Evolutionary conservation across 2,113 vertebrate genomes (phyloP).

Genomic region (Sinocyclocheilus rhinocerous): DNA sequence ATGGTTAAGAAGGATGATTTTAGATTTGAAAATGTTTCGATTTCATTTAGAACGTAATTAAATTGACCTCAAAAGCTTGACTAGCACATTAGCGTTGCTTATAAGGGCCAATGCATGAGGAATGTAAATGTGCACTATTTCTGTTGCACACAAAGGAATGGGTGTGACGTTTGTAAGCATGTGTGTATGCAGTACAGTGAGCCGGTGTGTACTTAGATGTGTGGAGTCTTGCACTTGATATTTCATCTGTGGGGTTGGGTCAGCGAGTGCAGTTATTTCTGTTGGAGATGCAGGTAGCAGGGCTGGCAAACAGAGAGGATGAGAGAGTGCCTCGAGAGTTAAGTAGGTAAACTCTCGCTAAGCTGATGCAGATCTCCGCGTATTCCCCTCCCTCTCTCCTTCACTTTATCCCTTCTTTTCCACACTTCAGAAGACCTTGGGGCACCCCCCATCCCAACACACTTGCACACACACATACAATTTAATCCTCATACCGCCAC

Average conservation of each 20-base stretch:
- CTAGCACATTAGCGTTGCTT: constrained; percentile 1
- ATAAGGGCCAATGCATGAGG: neutral
- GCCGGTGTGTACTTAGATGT: constrained; percentile 23
- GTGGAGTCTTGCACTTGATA: constrained; percentile 39
- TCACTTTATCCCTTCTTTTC: constrained; percentile 45
- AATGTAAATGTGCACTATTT: constrained; percentile 7
- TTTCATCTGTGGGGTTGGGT: constrained; percentile 46
- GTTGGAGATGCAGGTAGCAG: constrained; percentile 37
- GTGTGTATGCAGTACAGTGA: constrained; percentile 17
- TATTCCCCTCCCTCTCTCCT: constrained; percentile 51
- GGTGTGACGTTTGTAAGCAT: neutral
- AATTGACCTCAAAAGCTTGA: constrained; percentile 19
- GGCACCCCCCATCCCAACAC: constrained; percentile 65
- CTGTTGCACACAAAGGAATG: neutral
- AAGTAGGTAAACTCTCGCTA: constrained; percentile 57
- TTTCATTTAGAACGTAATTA: constrained; percentile 15
- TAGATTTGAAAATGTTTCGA: constrained; percentile 1
- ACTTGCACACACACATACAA: constrained; percentile 42
- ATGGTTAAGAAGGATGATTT: constrained; percentile 7
- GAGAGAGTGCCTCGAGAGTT: constrained; percentile 43
- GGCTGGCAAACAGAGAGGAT: constrained; percentile 29
- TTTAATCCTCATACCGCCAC: constrained; percentile 78
- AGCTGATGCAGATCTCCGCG: constrained; percentile 50
- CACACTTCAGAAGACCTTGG: constrained; percentile 73
- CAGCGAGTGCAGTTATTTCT: constrained; percentile 37